Evolutionary conservation across 2,113 vertebrate genomes (phyloP).

Genomic region (Maylandia zebra): DNA sequence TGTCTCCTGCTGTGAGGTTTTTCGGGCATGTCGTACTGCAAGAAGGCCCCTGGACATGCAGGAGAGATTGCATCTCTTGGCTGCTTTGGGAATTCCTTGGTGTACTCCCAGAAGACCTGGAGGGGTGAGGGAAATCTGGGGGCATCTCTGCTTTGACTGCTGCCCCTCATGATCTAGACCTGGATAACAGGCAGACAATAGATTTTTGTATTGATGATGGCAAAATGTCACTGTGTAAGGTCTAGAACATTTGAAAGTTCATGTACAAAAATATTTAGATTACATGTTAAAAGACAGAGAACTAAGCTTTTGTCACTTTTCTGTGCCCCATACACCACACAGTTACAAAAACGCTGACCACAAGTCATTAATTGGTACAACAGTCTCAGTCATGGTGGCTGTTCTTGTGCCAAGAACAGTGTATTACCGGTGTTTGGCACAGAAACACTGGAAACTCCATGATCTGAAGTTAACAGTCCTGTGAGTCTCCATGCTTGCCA

Average conservation of each 20-base stretch:
- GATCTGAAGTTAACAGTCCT: background rate
- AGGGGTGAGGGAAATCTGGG: background rate
- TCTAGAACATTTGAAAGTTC: background rate
- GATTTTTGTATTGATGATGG: background rate
- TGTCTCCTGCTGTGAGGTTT: background rate
- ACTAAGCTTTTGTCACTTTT: background rate
- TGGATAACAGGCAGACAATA: background rate
- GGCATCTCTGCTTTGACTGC: background rate
- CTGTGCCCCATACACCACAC: background rate
- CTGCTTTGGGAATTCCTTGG: no score
- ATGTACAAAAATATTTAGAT: background rate
- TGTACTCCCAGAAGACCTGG: background rate
- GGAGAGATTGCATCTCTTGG: no score
- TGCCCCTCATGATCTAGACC: background rate
- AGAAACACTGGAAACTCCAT: background rate
- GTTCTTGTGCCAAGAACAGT: background rate
- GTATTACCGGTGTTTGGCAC: background rate
- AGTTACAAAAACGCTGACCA: background rate
- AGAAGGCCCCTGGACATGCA: background rate
- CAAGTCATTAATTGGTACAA: background rate
- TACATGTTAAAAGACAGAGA: background rate
- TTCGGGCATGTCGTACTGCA: background rate
- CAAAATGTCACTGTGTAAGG: background rate
- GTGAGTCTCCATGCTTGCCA: background rate
- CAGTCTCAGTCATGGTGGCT: background rate